Conservation (phyloP, 2,888 invertebrate species). For the Noctua fimbriata region DNA sequence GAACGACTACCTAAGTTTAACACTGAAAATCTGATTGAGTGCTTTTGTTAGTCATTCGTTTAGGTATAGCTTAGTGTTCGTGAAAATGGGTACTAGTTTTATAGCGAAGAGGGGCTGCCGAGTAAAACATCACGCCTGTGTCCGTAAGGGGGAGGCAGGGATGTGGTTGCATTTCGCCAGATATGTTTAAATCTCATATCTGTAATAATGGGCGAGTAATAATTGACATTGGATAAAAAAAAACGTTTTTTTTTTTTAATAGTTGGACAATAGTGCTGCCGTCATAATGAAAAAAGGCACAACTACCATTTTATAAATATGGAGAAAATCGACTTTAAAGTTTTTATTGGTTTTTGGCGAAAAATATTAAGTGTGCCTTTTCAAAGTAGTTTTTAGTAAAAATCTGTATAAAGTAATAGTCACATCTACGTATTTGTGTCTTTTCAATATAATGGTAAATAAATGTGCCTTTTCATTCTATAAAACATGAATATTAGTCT, state of each 20-base stretch:
- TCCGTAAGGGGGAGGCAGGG: fast-evolving
- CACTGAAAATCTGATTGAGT: neutral
- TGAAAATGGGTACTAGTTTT: neutral
- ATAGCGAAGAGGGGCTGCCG: conserved; percentile 39
- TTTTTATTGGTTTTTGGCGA: too few relatives aligned
- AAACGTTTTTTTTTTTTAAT: neutral
- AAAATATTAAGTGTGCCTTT: too few relatives aligned
- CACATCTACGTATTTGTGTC: too few relatives aligned
- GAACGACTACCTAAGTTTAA: neutral
- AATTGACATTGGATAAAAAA: neutral
- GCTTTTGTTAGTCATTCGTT: neutral
- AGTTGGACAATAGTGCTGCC: neutral
- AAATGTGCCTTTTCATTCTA: too few relatives aligned
- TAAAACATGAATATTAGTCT: too few relatives aligned
- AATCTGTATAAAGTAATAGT: too few relatives aligned
- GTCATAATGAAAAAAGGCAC: too few relatives aligned
- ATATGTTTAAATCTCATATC: neutral
- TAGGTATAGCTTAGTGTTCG: neutral
- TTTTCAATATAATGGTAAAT: too few relatives aligned
- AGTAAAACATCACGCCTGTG: neutral
- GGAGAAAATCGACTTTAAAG: too few relatives aligned
- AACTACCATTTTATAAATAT: too few relatives aligned
- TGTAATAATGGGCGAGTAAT: neutral
- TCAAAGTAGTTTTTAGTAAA: too few relatives aligned
- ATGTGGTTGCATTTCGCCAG: neutral